Base-by-base conservation (phyloP, 2,888 invertebrate genomes). In the Falcaria lacertinaria region DNA sequence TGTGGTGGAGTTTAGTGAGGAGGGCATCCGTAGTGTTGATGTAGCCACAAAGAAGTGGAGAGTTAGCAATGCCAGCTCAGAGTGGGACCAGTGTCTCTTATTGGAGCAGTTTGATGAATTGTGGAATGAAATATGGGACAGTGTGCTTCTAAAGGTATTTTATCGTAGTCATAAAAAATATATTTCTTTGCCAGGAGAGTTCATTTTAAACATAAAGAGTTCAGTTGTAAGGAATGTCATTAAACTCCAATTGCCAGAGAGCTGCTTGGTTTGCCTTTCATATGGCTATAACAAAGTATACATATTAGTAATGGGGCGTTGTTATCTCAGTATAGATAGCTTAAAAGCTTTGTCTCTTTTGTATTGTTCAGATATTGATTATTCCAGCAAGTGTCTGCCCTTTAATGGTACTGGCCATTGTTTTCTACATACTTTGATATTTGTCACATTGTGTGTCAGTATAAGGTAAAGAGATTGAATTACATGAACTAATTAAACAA, bases 1-100 rank as follows among this genome's bases (percentile, higher is more conserved):
- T 64, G 94, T 97, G 40, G 93, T 95, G 47, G 97, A 97, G 85
- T 97, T 94, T 75, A 96, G 97, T 86, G 92, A 91, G 61, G 90
- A 93, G 62, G 97, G 97, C 28, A 89, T 97, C 42, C 80, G 89
- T 51, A 80, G 87, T 47, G 74, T 82, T 42, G 78, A 90, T 84
- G 63, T 90, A 79, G 39, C 91, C 85, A 88, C 90, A 34, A 93
- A 94, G 66, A 93, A 92, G 61, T 95, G 95, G 84, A 85, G 72
- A 54, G 65, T 59, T 47, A 66, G 59, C 57, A 78, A 81, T 51
- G 68, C 94, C 90, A 95, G 81, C 74, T 85, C 69, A 57, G 91
- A 84, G 41, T 94, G 94, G 94, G 91, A 91, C 75, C 94, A 94
- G 74, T 93, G 93, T 67, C 78, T 94, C 54, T 78, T 94, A 16